A percentile compares a stretch with the other conserved stretches of the same genome.
Conservation (phyloP, 35 echinoderm and acorn worm species). For the Anneissia japonica region DNA sequence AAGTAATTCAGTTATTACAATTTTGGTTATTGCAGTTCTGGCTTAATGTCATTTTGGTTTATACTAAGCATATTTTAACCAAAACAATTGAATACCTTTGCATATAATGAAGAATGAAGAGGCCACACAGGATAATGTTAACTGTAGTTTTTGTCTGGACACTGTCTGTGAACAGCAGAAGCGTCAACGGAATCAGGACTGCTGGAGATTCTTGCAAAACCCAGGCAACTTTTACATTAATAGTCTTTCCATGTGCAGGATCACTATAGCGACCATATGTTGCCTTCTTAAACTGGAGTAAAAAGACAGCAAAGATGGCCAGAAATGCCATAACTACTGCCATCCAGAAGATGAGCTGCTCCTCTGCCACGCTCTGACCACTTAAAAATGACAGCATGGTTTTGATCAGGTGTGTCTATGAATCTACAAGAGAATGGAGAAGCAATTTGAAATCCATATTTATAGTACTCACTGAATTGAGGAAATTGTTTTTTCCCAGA, state of each 20-base stretch:
- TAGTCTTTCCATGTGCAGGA: not conserved
- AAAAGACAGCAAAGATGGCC: not conserved
- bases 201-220: not conserved
- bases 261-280: not conserved
- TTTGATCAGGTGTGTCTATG: too few relatives aligned
- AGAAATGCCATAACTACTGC: not conserved
- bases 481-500: too few relatives aligned
- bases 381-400: too few relatives aligned
- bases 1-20: too few relatives aligned
- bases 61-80: too few relatives aligned
- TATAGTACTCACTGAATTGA: too few relatives aligned
- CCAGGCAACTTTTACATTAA: not conserved
- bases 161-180: not conserved
- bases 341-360: not conserved
- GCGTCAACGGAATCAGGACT: not conserved
- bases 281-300: not conserved
- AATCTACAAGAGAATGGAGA: too few relatives aligned
- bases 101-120: not conserved
- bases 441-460: too few relatives aligned
- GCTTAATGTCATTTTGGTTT: too few relatives aligned
- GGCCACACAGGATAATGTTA: not conserved
- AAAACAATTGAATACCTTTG: not conserved
- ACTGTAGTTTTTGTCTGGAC: not conserved
- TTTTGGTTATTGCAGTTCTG: too few relatives aligned
- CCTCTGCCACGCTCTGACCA: not conserved